These are phyloP conservation scores for Mellilla xanthometata DNA, from an alignment of 2,888 invertebrate genomes.

Conservation along the genomic window DNA sequence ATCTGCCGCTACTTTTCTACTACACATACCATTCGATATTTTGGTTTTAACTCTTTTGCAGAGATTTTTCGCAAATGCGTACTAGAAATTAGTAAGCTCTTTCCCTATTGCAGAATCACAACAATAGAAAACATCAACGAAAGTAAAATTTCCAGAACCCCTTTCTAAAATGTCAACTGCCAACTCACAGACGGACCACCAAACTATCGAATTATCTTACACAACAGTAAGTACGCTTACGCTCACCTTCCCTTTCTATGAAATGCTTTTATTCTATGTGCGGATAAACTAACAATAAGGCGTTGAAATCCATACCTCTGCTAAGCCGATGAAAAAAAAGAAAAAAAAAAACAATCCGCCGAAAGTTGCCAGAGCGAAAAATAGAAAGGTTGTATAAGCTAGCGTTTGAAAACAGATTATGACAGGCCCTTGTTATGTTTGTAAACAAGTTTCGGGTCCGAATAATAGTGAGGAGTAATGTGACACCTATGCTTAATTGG, in stretches of 20 bases:
- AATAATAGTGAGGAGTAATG: conserved; percentile 70
- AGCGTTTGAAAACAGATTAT: conserved; percentile 72
- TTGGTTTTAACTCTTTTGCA: too few species aligned
- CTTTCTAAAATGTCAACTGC: conserved; percentile 64
- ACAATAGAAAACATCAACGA: conserved; percentile 39
- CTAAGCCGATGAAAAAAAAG: conserved; percentile 64
- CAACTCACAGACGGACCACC: conserved; percentile 63
- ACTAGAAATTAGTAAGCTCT: too few species aligned
- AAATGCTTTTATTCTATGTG: conserved; percentile 65
- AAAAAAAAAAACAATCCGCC: conserved; percentile 64
- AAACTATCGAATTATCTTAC: conserved; percentile 56
- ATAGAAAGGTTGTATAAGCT: conserved; percentile 63
- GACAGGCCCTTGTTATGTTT: conserved; percentile 81
- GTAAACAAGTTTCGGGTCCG: conserved; percentile 66
- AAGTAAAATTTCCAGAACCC: conserved; percentile 58
- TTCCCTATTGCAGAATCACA: too few species aligned
- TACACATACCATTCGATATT: too few species aligned
- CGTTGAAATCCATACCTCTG: conserved; percentile 77
- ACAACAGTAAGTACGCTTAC: conserved; percentile 54
- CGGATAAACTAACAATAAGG: conserved; percentile 74
- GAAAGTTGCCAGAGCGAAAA: conserved; percentile 73
- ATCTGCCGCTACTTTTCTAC: too few species aligned
- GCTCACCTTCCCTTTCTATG: conserved; percentile 68
- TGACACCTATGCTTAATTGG: conserved; percentile 77
- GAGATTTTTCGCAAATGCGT: too few species aligned